These are phyloP conservation scores for Metridium senile DNA, from an alignment of 92 coral and sea anemone species.

Conservation along the genomic window DNA sequence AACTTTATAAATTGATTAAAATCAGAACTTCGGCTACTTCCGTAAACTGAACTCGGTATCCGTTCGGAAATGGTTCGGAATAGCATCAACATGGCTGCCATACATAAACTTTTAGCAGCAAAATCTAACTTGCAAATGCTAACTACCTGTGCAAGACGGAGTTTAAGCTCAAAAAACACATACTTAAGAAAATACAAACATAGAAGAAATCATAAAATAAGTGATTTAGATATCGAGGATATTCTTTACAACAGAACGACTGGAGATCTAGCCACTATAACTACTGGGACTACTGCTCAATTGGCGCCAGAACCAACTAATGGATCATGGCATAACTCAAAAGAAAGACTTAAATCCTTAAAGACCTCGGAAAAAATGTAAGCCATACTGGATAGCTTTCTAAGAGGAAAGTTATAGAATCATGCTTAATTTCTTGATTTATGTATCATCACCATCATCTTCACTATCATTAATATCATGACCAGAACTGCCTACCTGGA, in stretches of 20 bases:
- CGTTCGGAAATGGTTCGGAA: slow-evolving; percentile 9
- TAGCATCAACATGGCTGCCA: slow-evolving; percentile 26
- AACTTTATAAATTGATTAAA: too few relatives aligned
- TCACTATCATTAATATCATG: too few relatives aligned
- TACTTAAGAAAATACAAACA: slow-evolving; percentile 18
- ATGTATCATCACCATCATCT: too few relatives aligned
- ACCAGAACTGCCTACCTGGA: too few relatives aligned
- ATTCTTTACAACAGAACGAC: slow-evolving; percentile 11
- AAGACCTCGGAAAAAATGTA: slow-evolving; percentile 46
- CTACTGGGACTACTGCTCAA: neutral
- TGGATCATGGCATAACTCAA: slow-evolving; percentile 30
- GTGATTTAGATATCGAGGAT: slow-evolving; percentile 18
- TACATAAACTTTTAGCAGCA: neutral
- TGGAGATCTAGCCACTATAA: neutral
- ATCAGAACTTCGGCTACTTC: too few relatives aligned
- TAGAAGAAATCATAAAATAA: slow-evolving; percentile 24
- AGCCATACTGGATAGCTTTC: too few relatives aligned
- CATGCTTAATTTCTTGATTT: too few relatives aligned
- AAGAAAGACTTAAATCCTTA: slow-evolving; percentile 32
- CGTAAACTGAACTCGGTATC: neutral
- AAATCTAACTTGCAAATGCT: neutral
- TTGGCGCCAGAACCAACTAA: neutral
- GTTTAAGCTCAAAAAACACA: slow-evolving; percentile 22
- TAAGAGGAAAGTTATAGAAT: too few relatives aligned
- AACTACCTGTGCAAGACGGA: neutral